Evolutionary conservation across 2,113 vertebrate genomes (phyloP).

Genomic region (Sceloporus tristichus): DNA sequence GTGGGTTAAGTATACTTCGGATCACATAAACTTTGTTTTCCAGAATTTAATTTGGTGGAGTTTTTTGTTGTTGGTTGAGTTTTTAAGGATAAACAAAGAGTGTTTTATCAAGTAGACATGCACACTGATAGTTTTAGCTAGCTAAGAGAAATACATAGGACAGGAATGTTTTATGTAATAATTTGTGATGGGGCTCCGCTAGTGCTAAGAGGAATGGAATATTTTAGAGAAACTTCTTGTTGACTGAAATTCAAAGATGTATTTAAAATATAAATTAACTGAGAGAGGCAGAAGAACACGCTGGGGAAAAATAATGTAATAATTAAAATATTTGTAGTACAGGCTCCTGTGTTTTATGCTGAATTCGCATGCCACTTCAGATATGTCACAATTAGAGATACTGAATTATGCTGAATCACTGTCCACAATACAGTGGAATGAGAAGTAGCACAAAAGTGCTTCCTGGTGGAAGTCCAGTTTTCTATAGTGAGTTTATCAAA

Average conservation of each 20-base stretch:
- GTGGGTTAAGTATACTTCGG: too few species aligned
- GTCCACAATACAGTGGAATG: not conserved
- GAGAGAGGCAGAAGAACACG: too few species aligned
- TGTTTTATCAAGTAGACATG: not conserved
- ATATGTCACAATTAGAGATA: constrained; percentile 6
- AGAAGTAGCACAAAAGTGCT: not conserved
- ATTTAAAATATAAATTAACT: not conserved
- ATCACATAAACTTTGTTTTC: not conserved
- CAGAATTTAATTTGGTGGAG: not conserved
- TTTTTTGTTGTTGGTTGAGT: not conserved
- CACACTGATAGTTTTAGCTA: not conserved
- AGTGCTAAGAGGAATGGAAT: not conserved
- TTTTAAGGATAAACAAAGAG: not conserved
- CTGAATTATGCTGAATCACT: constrained; percentile 15
- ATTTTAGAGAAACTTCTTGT: accelerated
- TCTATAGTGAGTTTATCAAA: not conserved
- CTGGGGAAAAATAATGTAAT: not conserved
- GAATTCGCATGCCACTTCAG: not conserved
- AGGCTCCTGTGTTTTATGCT: not conserved
- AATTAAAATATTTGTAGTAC: constrained; percentile 12
- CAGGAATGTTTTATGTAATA: not conserved
- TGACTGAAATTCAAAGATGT: not conserved
- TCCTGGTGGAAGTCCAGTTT: not conserved
- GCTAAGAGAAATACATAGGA: not conserved
- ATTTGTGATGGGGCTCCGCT: not conserved